These are phyloP conservation scores for Glaucidium brasilianum DNA, from an alignment of 2,113 vertebrate genomes.

Conservation along the genomic window DNA sequence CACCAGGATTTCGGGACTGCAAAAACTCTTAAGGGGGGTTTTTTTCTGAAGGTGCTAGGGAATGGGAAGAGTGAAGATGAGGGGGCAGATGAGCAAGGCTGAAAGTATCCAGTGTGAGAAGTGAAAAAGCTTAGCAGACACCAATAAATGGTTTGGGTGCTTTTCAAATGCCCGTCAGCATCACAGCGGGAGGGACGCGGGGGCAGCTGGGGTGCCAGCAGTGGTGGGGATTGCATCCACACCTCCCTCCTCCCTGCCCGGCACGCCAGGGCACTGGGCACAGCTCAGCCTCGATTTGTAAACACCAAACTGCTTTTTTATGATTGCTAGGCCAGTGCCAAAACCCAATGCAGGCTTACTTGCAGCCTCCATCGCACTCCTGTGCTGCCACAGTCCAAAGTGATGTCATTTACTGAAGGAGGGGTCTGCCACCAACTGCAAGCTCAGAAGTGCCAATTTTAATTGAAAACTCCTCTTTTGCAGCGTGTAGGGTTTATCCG, in stretches of 20 bases:
- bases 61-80: not conserved
- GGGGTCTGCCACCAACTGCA: not conserved
- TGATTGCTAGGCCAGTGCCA: not conserved
- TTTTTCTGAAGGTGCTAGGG: not conserved
- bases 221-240: not conserved
- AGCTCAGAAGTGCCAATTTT: constrained; percentile 8
- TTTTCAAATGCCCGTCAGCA: not conserved
- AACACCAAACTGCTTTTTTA: constrained; percentile 28
- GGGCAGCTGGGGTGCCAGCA: not conserved
- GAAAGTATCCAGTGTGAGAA: not conserved
- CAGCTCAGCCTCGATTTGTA: not conserved
- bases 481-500: not conserved
- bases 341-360: not conserved
- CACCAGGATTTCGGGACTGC: not conserved
- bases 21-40: not conserved
- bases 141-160: not conserved
- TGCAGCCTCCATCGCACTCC: not conserved
- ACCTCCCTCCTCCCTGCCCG: not conserved
- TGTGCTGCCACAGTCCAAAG: not conserved
- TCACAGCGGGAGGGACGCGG: not conserved
- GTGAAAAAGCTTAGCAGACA: not conserved
- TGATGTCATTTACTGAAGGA: not conserved
- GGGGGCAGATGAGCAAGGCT: not conserved
- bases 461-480: constrained; percentile 9
- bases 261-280: not conserved